These are phyloP conservation scores for Trisateles emortualis DNA, from an alignment of 2,888 invertebrate genomes.

Conservation along the genomic window DNA sequence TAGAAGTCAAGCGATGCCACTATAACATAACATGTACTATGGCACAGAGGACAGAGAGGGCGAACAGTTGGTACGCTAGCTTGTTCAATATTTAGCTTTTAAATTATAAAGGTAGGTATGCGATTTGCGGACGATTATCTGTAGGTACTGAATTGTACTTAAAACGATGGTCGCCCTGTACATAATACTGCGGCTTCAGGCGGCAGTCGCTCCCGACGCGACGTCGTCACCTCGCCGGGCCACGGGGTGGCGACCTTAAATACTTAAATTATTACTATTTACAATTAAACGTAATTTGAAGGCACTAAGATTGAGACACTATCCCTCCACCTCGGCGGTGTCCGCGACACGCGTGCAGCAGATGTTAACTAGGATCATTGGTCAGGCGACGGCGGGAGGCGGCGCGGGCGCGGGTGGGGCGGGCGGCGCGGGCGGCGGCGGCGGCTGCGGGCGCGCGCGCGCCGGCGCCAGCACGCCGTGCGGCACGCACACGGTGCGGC, in stretches of 20 bases:
- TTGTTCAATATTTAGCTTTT: not conserved
- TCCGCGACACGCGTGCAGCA: not conserved
- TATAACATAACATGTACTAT: conserved; percentile 8
- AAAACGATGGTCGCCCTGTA: conserved; percentile 19
- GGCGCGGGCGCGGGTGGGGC: conserved; percentile 31
- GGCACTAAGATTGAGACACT: conserved; percentile 38
- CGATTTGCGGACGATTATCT: not conserved
- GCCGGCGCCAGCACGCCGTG: conserved; percentile 78
- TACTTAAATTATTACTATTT: conserved; percentile 68
- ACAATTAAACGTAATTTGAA: conserved; percentile 51
- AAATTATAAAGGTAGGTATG: not conserved
- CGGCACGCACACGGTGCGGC: conserved; percentile 74
- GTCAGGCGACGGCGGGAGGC: conserved; percentile 16
- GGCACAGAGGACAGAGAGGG: conserved; percentile 25
- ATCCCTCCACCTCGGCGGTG: not conserved
- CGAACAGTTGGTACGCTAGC: conserved; percentile 8
- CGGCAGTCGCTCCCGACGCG: not conserved
- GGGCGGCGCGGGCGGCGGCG: conserved; percentile 55
- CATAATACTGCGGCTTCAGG: conserved; percentile 26
- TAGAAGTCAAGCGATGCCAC: not conserved
- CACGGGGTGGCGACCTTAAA: conserved; percentile 49
- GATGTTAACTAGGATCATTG: not conserved
- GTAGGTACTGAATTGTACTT: conserved; percentile 12
- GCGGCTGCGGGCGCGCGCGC: conserved; percentile 68
- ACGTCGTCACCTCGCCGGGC: not conserved